Conservation (phyloP, 2,888 invertebrate species). For the Magallana nippona region DNA sequence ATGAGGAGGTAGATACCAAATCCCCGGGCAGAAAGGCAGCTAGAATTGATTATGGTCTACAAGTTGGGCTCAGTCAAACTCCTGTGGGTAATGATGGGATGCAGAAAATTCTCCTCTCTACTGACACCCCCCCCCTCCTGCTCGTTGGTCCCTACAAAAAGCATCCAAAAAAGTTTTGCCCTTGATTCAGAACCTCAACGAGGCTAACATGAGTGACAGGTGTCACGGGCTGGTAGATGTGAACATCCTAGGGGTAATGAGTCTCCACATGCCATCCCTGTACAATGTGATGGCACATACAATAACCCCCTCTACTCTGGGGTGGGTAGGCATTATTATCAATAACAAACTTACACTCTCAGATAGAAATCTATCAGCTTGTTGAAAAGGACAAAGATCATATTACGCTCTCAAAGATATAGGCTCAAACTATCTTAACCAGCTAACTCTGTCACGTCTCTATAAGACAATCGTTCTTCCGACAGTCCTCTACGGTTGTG, state of each 20-base stretch:
- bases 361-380: too few species aligned
- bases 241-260: not conserved
- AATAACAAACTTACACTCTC: too few species aligned
- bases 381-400: too few species aligned
- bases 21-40: not conserved
- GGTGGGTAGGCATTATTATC: too few species aligned
- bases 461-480: too few species aligned
- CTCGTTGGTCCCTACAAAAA: not conserved
- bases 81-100: not conserved
- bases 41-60: not conserved
- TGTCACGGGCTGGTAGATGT: not conserved
- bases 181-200: not conserved
- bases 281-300: too few species aligned
- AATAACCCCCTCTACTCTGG: too few species aligned
- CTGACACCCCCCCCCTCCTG: not conserved
- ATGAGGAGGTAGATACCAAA: not conserved
- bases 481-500: too few species aligned
- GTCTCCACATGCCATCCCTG: too few species aligned
- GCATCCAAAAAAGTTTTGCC: not conserved
- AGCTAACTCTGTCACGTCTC: too few species aligned
- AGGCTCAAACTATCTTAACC: too few species aligned
- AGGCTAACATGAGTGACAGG: not conserved
- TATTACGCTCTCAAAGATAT: too few species aligned
- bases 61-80: constrained; percentile 27
- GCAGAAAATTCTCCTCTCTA: not conserved